Conservation (phyloP, 2,888 invertebrate species). For the Chouioia cunea region DNA sequence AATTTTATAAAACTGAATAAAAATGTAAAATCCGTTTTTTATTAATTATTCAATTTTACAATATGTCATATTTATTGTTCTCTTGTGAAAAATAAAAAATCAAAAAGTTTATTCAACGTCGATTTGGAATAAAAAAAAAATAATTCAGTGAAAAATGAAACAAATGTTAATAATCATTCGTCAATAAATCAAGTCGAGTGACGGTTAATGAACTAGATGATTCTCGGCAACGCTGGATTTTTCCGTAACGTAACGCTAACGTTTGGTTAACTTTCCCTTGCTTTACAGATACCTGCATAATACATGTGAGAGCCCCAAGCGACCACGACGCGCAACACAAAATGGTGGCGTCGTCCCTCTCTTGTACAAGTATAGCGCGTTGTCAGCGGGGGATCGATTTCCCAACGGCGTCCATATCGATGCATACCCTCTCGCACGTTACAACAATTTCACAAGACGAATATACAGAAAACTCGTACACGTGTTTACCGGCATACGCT, state of each 20-base stretch:
- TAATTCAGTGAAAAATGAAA: not conserved
- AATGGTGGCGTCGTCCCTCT: conserved; percentile 30
- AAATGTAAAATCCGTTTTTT: conserved; percentile 10
- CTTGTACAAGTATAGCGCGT: not conserved
- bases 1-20: conserved; percentile 15
- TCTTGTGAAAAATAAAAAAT: too few species aligned
- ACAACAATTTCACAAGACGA: not conserved
- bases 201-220: too few species aligned
- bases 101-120: too few species aligned
- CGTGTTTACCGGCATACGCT: not conserved
- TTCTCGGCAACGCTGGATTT: not conserved
- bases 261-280: conserved; percentile 6
- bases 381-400: conserved; percentile 28
- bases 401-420: not conserved
- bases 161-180: not conserved
- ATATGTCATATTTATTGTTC: too few species aligned
- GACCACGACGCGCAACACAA: conserved; percentile 18
- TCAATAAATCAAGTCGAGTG: not conserved
- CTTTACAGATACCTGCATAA: conserved; percentile 29
- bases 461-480: conserved; percentile 12
- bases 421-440: not conserved
- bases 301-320: conserved; percentile 28
- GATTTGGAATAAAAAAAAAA: too few species aligned
- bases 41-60: too few species aligned
- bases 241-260: not conserved